These are phyloP conservation scores for Physella acuta DNA, from an alignment of 1,140 invertebrate species.

Conservation along the genomic window DNA sequence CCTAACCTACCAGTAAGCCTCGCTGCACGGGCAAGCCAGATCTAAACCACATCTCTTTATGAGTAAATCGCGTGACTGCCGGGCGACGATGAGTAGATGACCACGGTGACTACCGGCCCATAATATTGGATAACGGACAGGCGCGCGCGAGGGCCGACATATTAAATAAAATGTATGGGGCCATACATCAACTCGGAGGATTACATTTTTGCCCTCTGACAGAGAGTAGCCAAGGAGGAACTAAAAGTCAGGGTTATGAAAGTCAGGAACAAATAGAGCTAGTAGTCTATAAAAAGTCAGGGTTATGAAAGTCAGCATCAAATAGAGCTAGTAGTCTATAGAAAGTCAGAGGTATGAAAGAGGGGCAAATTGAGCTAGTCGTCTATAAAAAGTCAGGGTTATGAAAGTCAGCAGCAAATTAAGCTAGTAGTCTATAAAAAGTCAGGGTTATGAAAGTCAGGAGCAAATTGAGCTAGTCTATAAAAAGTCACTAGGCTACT, in stretches of 20 bases:
- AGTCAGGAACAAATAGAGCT: neutral
- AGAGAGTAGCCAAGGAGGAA: neutral
- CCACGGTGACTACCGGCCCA: neutral
- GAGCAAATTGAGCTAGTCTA: neutral
- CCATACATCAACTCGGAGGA: neutral
- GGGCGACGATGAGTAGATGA: neutral
- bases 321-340: neutral
- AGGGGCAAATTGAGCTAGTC: neutral
- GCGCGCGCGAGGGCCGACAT: too few relatives aligned
- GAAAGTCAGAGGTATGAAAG: neutral
- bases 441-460: neutral
- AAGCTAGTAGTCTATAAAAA: neutral
- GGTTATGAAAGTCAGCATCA: neutral
- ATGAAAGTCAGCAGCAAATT: neutral
- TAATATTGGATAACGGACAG: conserved; percentile 3
- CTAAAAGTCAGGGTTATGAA: neutral
- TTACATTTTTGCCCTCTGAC: neutral
- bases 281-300: neutral
- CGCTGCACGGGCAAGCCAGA: neutral
- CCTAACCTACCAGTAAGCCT: neutral
- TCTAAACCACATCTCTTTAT: neutral
- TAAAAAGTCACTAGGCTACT: neutral
- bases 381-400: neutral
- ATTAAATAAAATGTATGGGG: conserved; percentile 14
- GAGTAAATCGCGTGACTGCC: conserved; percentile 1